phyloP scores from a whole-genome alignment of 1,140 invertebrate species.

The Papilio polyxenes region DNA sequence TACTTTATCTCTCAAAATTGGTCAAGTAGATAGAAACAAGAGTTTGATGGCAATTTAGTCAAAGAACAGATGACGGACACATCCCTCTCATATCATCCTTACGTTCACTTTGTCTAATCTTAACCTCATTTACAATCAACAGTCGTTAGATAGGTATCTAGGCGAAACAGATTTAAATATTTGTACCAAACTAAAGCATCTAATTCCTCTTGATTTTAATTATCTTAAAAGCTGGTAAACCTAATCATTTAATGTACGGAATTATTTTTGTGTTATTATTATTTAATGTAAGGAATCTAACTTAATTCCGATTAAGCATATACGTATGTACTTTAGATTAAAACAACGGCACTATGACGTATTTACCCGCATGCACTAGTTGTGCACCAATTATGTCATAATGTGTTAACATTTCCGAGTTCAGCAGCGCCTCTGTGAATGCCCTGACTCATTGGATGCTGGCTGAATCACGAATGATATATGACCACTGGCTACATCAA shows the following conservation, averaged over 20 bases:
- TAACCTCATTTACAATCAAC: not conserved
- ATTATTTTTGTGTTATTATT: no score
- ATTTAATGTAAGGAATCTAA: no score
- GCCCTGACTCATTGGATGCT: slow-evolving; percentile 21
- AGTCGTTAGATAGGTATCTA: not conserved
- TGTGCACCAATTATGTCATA: not conserved
- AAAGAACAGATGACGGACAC: not conserved
- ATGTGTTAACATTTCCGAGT: slow-evolving; percentile 20
- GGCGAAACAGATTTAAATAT: not conserved
- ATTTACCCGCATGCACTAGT: not conserved
- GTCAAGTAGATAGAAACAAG: not conserved
- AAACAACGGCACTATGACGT: not conserved
- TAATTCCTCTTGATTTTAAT: no score
- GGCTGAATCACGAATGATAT: not conserved
- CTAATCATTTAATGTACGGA: no score
- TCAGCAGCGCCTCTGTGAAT: not conserved
- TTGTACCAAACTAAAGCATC: no score
- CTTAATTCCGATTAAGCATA: no score
- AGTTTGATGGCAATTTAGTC: not conserved
- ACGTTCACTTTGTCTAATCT: not conserved
- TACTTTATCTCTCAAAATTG: not conserved
- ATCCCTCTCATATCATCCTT: not conserved
- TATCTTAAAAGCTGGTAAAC: no score
- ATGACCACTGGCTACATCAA: not conserved
- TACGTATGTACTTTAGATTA: no score